Conservation (phyloP, 92 coral and sea anemone species). For the Epizoanthus ramosus region DNA sequence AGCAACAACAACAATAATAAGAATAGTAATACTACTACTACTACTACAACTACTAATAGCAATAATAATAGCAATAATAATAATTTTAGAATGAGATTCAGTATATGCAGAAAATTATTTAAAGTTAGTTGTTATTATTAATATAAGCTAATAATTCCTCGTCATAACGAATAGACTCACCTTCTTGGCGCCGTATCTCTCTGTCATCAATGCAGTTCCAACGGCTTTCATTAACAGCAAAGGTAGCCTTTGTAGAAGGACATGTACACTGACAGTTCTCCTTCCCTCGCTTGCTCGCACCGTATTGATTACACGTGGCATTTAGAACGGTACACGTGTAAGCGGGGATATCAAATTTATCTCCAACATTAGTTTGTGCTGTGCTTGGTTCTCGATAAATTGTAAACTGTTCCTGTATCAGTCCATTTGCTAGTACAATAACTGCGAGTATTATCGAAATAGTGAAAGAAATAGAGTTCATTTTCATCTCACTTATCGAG, state of each 20-base stretch:
- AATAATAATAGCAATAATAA: too few species aligned
- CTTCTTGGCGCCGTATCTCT: background rate
- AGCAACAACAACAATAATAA: too few species aligned
- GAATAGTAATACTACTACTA: too few species aligned
- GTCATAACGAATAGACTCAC: background rate
- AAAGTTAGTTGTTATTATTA: too few species aligned
- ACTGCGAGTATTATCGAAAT: background rate
- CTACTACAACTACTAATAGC: too few species aligned
- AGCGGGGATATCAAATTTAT: constrained; percentile 22
- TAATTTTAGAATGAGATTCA: too few species aligned
- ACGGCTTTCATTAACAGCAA: background rate
- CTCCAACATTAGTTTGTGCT: constrained; percentile 5
- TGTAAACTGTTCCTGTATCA: background rate
- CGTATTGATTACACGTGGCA: constrained; percentile 12
- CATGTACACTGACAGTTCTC: constrained; percentile 3
- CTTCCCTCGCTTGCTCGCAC: background rate
- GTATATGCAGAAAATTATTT: too few species aligned
- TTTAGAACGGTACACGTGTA: background rate
- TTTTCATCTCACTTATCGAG: too few species aligned
- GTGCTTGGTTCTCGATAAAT: background rate
- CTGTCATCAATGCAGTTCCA: constrained; percentile 27
- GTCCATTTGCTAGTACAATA: background rate
- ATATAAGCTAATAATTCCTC: too few species aligned
- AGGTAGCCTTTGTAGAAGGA: constrained; percentile 19
- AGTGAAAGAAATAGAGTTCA: too few species aligned